Percentiles rank a stretch among this genome's conserved stretches.
Conservation (phyloP, 2,113 vertebrate genomes). For the Gulo gulo region DNA sequence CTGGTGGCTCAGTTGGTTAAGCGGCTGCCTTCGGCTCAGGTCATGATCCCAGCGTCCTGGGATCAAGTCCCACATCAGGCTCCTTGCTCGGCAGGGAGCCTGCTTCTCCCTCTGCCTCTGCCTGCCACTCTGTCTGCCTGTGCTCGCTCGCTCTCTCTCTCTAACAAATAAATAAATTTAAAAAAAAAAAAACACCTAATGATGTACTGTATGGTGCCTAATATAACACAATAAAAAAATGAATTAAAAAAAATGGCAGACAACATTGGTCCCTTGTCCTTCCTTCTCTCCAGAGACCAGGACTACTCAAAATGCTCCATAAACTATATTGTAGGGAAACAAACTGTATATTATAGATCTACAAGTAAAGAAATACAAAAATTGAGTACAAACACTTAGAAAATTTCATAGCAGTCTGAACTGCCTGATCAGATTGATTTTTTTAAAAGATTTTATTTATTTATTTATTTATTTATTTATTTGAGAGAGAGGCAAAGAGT, state of each 20-base stretch:
- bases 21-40: too few relatives aligned
- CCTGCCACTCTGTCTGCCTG: too few relatives aligned
- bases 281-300: background rate
- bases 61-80: too few relatives aligned
- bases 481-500: background rate
- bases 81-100: too few relatives aligned
- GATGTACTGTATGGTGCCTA: too few relatives aligned
- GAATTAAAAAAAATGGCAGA: background rate
- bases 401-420: background rate
- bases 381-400: background rate
- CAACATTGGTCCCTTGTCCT: background rate
- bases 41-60: too few relatives aligned
- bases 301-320: background rate
- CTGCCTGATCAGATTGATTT: background rate
- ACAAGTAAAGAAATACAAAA: background rate
- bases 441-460: background rate
- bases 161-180: too few relatives aligned
- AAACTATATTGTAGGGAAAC: background rate
- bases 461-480: background rate
- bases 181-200: too few relatives aligned
- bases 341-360: background rate
- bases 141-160: too few relatives aligned
- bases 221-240: too few relatives aligned
- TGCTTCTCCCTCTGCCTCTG: too few relatives aligned
- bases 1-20: too few relatives aligned